Conservation (phyloP, 2,797 vertebrate species). For the Calcarius lapponicus region DNA sequence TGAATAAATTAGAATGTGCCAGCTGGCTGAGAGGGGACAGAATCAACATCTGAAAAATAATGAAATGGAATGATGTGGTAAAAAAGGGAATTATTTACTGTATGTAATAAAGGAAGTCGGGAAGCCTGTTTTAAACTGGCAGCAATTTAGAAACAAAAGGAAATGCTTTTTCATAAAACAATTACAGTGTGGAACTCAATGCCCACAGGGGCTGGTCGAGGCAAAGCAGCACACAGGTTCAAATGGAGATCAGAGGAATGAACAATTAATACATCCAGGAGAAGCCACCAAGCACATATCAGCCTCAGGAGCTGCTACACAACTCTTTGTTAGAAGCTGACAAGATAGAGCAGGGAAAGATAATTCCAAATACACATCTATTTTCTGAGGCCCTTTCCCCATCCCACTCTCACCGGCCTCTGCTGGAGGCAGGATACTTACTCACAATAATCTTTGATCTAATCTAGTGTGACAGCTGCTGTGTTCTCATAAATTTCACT, state of each 20-base stretch:
- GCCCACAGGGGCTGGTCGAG: neutral
- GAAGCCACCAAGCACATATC: neutral
- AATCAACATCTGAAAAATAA: conserved; percentile 2
- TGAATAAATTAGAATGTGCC: neutral
- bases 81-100: neutral
- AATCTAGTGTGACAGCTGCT: conserved; percentile 5
- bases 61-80: neutral
- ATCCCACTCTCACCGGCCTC: neutral
- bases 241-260: neutral
- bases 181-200: neutral
- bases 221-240: neutral
- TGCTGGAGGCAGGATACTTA: neutral
- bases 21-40: neutral
- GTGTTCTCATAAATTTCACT: conserved; percentile 1
- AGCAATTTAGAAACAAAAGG: neutral
- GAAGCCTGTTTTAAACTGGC: neutral
- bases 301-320: neutral
- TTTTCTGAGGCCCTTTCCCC: neutral
- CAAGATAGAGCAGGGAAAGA: neutral
- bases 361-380: neutral
- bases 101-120: neutral
- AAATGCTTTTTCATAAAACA: conserved; percentile 3
- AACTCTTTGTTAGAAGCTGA: neutral
- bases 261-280: neutral
- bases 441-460: conserved; percentile 4